Percentiles rank a stretch among this genome's conserved stretches.
phyloP scores from a whole-genome alignment of 1,140 invertebrate genomes.

The Zophobas atratus region DNA sequence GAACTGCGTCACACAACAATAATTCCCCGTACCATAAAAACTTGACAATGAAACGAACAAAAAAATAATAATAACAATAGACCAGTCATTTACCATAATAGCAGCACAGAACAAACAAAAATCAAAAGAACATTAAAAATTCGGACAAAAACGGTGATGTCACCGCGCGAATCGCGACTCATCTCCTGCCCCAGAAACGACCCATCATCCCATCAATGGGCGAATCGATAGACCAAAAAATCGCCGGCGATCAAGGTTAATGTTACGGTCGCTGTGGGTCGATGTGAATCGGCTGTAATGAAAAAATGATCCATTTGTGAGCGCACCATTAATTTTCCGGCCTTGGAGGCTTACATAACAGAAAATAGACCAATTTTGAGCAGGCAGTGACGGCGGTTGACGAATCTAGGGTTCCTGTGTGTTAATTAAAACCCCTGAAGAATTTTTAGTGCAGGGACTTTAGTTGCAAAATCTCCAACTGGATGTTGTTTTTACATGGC shows the following conservation, averaged over 20 bases:
- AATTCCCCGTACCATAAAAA: conserved; percentile 10
- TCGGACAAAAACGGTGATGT: conserved; percentile 1
- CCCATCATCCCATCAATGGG: conserved; percentile 11
- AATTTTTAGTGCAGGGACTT: too few species aligned
- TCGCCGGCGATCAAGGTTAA: not conserved
- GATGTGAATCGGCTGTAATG: not conserved
- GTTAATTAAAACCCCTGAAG: too few species aligned
- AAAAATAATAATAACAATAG: conserved; percentile 19
- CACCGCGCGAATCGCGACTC: not conserved
- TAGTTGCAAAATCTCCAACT: too few species aligned
- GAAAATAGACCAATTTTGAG: conserved; percentile 17
- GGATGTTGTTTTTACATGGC: too few species aligned
- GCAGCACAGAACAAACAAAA: not conserved
- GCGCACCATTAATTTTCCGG: conserved; percentile 2
- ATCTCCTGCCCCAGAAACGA: not conserved
- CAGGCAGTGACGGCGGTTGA: too few species aligned
- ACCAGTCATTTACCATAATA: conserved; percentile 13
- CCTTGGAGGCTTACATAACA: conserved; percentile 15
- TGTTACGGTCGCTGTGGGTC: conserved; percentile 19
- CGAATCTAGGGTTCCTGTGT: too few species aligned
- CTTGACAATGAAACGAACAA: conserved; percentile 25
- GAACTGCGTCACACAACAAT: conserved; percentile 22
- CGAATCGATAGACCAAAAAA: conserved; percentile 22
- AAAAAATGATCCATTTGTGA: conserved; percentile 19
- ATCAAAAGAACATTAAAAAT: conserved; percentile 6